phyloP scores from a whole-genome alignment of 2,113 vertebrate genomes.

The Sinosuthora webbiana region DNA sequence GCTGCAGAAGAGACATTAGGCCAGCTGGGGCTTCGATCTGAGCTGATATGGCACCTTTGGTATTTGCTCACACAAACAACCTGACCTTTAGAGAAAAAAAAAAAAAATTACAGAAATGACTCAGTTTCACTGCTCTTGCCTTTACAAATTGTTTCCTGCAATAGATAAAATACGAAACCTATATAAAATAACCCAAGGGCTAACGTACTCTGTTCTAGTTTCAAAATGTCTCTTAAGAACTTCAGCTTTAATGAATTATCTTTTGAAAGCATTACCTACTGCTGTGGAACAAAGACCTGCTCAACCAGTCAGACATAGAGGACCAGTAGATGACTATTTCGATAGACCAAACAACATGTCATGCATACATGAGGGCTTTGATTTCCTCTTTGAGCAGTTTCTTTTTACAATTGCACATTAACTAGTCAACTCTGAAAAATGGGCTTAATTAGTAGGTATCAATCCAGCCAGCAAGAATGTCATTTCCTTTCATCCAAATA shows the following conservation, averaged over 20 bases:
- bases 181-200: conserved; percentile 22
- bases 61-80: conserved; percentile 60
- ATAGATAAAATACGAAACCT: conserved; percentile 19
- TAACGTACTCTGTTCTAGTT: not conserved
- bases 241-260: conserved; percentile 23
- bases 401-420: conserved; percentile 21
- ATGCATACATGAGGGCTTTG: not conserved
- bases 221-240: not conserved
- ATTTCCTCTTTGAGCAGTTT: conserved; percentile 25
- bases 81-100: conserved; percentile 42
- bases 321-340: not conserved
- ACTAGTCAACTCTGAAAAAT: conserved; percentile 22
- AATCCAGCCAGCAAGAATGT: not conserved
- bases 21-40: not conserved
- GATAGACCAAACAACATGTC: conserved; percentile 12
- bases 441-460: conserved; percentile 34
- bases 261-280: conserved; percentile 34
- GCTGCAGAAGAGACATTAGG: not conserved
- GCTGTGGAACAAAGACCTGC: conserved; percentile 29
- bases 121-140: conserved; percentile 18
- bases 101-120: conserved; percentile 6
- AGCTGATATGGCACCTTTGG: conserved; percentile 32
- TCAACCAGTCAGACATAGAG: conserved; percentile 37
- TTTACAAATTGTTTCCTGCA: conserved; percentile 13
- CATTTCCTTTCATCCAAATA: conserved; percentile 28